Evolutionary conservation across 2,113 vertebrate genomes (phyloP), one percentile per base, ranked within the genome.

Genomic region (Channa maculata): DNA sequence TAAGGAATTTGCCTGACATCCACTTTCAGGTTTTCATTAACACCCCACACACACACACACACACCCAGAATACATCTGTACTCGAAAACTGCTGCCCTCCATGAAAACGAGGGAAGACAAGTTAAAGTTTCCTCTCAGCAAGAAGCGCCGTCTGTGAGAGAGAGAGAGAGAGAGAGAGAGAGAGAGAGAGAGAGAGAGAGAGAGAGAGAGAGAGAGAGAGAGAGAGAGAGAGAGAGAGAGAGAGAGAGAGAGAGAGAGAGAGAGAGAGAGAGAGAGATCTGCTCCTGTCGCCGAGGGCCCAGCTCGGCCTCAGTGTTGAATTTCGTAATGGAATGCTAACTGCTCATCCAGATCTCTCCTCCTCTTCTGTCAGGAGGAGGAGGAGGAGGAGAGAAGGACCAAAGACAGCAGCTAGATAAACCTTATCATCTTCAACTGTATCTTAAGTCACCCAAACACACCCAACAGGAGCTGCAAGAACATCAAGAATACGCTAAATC

Each of bases 251-350:
- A n/a, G n/a, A n/a, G n/a, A n/a, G n/a, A n/a, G n/a, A n/a, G 39
- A 1, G 70, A 77, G 70, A 2, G 70, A 77, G 70, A 65, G 76
- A 80, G 84, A 71, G 86, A 79, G 89, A 80, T 71, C 46, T 59
- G 84, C 48, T 67, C 77, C 83, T 82, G 88, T 89, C 84, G 88
- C 88, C 85, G 86, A 86, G 86, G 90, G 89, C 90, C 91, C 90
- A 82, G 92, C 91, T 93, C 92, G 84, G 91, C 91, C 92, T 92
- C 93, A 94, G 94, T 96, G 95, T 95, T 93, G 95, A 96, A 95
- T 97, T 96, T 96, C 93, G 92, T 95, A 94, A 95, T 95, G 94
- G 95, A 95, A 96, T 95, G 95, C 90, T 94, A 95, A 95, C 94
- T 93, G 94, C 94, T 95, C 95, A 93, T 96, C 94, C 92, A 78